Conservation (phyloP, 2,797 vertebrate genomes). For the Anableps anableps region DNA sequence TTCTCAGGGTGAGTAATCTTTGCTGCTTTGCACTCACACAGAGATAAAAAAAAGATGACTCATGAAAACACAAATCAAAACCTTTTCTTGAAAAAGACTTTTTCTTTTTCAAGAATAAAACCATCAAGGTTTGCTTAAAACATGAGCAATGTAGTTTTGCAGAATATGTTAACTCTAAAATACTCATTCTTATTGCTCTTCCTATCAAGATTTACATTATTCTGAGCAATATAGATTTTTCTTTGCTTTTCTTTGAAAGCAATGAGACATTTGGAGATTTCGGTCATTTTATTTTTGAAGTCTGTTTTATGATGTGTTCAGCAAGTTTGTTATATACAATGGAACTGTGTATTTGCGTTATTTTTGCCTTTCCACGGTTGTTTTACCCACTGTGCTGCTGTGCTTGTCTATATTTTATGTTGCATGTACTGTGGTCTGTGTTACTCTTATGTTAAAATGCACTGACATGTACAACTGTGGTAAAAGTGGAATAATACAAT, state of each 20-base stretch:
- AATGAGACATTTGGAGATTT: neutral
- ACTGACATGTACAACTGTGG: neutral
- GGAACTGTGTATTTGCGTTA: neutral
- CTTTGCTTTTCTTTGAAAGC: neutral
- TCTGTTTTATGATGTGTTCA: neutral
- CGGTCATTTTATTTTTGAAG: neutral
- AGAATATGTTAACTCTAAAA: conserved; percentile 1
- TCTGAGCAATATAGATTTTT: conserved; percentile 1
- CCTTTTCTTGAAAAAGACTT: neutral
- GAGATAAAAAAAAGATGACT: conserved; percentile 5
- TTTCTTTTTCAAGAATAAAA: neutral
- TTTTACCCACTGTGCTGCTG: neutral
- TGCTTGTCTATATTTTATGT: conserved; percentile 37
- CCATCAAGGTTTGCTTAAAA: neutral
- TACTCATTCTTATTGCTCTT: neutral
- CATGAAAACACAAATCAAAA: neutral
- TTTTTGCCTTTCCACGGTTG: conserved; percentile 3
- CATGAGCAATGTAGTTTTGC: conserved; percentile 2
- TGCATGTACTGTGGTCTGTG: neutral
- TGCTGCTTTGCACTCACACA: neutral
- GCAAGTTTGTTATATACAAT: neutral
- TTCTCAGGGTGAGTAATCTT: neutral
- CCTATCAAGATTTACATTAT: neutral
- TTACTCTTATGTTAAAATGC: neutral
- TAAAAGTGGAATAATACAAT: neutral